Evolutionary conservation across 1,140 invertebrate genomes (phyloP).

Genomic region (Monochamus saltuarius): DNA sequence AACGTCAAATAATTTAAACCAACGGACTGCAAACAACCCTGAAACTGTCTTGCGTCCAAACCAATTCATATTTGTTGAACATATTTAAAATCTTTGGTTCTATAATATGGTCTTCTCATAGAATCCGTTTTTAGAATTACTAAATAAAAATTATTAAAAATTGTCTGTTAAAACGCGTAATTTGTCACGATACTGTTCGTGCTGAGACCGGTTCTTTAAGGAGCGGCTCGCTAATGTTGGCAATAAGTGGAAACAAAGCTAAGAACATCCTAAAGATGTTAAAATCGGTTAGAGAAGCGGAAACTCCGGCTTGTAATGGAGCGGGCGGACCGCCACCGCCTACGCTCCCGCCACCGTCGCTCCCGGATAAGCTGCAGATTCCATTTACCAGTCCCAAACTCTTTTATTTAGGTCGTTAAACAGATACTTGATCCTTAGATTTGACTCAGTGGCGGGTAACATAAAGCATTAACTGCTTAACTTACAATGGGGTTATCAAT

Average conservation of each 20-base stretch:
- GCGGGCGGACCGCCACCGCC: constrained; percentile 33
- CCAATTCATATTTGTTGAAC: too few relatives aligned
- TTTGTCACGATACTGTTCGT: too few relatives aligned
- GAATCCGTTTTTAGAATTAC: too few relatives aligned
- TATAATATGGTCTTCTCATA: too few relatives aligned
- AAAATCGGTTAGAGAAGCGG: constrained; percentile 39
- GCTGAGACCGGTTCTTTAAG: not conserved
- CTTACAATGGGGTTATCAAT: too few relatives aligned
- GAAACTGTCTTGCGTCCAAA: too few relatives aligned
- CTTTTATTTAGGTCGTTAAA: constrained; percentile 49
- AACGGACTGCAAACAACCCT: too few relatives aligned
- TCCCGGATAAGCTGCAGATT: constrained; percentile 41
- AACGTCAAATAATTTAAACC: too few relatives aligned
- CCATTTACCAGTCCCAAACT: constrained; percentile 48
- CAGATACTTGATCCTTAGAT: constrained; percentile 39
- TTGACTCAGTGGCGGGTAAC: not conserved
- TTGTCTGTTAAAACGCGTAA: too few relatives aligned
- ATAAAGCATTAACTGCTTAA: not conserved
- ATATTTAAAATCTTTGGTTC: too few relatives aligned
- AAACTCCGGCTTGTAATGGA: constrained; percentile 34
- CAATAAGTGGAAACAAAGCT: constrained; percentile 34
- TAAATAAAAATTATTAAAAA: too few relatives aligned
- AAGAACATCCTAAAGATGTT: constrained; percentile 40
- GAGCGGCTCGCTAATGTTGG: constrained; percentile 18
- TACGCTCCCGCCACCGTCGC: constrained; percentile 13